Conservation (phyloP, 2,797 vertebrate genomes). For the Anguilla marmorata region DNA sequence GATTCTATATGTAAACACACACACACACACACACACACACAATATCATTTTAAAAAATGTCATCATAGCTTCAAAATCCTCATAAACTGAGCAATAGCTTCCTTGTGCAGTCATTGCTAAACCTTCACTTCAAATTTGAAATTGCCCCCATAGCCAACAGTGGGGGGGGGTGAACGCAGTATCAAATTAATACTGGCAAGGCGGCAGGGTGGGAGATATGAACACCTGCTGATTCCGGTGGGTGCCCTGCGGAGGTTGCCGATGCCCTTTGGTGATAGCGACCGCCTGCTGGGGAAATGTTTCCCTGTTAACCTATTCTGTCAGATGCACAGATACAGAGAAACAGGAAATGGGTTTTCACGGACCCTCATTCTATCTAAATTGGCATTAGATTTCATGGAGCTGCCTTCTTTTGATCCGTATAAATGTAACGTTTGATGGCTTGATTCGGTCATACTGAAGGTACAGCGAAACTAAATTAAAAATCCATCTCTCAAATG, state of each 20-base stretch:
- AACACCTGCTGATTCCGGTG: constrained; percentile 41
- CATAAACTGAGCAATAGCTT: constrained; percentile 22
- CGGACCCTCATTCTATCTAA: constrained; percentile 59
- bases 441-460: constrained; percentile 13
- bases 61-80: constrained; percentile 19
- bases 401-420: constrained; percentile 3
- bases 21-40: constrained; percentile 11
- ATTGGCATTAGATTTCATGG: constrained; percentile 60
- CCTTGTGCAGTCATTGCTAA: not conserved
- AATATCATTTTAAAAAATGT: constrained; percentile 23
- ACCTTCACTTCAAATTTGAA: constrained; percentile 29
- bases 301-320: constrained; percentile 64
- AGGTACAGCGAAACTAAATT: constrained; percentile 12
- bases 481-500: constrained; percentile 15
- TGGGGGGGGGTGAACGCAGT: not conserved
- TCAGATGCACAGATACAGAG: constrained; percentile 64
- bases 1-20: not conserved
- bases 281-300: constrained; percentile 51
- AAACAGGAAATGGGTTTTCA: constrained; percentile 69
- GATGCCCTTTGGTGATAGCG: constrained; percentile 63
- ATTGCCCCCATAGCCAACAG: constrained; percentile 33
- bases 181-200: constrained; percentile 59
- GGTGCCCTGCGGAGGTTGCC: constrained; percentile 48
- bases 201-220: constrained; percentile 53
- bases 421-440: constrained; percentile 19